Percentiles rank a stretch among this genome's conserved stretches.
These are phyloP conservation scores for Crax fasciolata DNA, from an alignment of 2,797 vertebrate genomes.

Conservation along the genomic window DNA sequence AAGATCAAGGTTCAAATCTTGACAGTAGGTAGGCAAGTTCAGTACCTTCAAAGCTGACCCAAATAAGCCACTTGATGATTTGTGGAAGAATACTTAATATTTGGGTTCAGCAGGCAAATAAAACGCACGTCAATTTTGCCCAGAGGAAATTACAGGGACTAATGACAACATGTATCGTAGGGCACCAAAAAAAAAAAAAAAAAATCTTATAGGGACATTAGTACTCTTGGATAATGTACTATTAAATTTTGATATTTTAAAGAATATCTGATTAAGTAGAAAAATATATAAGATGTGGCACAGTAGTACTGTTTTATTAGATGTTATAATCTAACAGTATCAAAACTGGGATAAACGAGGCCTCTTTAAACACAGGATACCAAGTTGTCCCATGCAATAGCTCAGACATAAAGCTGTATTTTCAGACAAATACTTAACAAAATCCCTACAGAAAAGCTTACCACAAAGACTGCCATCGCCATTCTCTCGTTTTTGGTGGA, in stretches of 20 bases:
- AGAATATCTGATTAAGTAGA: background rate
- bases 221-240: background rate
- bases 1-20: background rate
- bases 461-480: slow-evolving; percentile 84
- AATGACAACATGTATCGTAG: background rate
- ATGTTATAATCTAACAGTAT: background rate
- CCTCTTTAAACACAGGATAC: background rate
- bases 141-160: background rate
- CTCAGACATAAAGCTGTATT: background rate
- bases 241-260: background rate
- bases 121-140: background rate
- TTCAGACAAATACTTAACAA: background rate
- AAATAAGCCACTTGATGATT: background rate
- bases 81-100: background rate
- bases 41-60: background rate
- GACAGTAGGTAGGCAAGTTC: background rate
- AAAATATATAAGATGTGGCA: background rate
- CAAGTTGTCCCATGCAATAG: background rate
- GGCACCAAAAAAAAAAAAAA: background rate
- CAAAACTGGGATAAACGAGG: background rate
- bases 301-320: background rate
- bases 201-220: background rate
- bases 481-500: slow-evolving; percentile 82
- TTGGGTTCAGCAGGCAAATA: background rate
- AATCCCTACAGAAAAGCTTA: slow-evolving; percentile 57